Conservation (phyloP, 2,113 vertebrate species). For the Australoheros scitulus region DNA sequence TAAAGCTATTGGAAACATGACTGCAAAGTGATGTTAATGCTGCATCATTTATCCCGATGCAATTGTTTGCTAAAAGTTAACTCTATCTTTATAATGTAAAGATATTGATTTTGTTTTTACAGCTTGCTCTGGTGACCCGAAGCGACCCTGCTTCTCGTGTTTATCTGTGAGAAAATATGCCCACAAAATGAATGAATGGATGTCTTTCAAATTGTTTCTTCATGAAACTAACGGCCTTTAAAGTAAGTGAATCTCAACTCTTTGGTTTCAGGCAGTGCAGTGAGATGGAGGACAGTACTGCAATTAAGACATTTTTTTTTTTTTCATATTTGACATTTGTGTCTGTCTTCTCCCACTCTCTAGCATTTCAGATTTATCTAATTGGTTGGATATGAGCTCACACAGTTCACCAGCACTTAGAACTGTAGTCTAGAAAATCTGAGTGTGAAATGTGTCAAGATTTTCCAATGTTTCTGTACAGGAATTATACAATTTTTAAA, state of each 20-base stretch:
- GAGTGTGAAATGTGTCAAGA: constrained; percentile 8
- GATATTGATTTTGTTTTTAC: not conserved
- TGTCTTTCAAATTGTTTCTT: not conserved
- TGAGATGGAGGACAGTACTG: constrained; percentile 28
- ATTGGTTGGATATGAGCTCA: constrained; percentile 49
- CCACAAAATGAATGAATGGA: constrained; percentile 1
- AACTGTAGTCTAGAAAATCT: constrained; percentile 18
- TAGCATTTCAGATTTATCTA: constrained; percentile 49
- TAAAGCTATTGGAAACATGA: not conserved
- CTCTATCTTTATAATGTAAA: not conserved
- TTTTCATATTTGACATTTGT: constrained; percentile 47
- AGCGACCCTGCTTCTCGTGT: not conserved
- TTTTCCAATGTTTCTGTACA: not conserved
- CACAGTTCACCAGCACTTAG: constrained; percentile 23
- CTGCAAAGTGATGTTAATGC: not conserved
- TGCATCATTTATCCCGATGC: not conserved
- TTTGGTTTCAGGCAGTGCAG: constrained; percentile 11
- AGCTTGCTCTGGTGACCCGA: not conserved
- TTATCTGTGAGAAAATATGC: not conserved
- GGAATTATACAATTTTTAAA: not conserved
- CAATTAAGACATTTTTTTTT: constrained; percentile 43
- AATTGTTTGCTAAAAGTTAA: not conserved
- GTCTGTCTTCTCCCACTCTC: constrained; percentile 39
- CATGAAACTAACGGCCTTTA: not conserved
- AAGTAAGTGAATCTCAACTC: constrained; percentile 10